Evolutionary conservation across 2,113 vertebrate genomes (phyloP).

Genomic region (Scomber japonicus): DNA sequence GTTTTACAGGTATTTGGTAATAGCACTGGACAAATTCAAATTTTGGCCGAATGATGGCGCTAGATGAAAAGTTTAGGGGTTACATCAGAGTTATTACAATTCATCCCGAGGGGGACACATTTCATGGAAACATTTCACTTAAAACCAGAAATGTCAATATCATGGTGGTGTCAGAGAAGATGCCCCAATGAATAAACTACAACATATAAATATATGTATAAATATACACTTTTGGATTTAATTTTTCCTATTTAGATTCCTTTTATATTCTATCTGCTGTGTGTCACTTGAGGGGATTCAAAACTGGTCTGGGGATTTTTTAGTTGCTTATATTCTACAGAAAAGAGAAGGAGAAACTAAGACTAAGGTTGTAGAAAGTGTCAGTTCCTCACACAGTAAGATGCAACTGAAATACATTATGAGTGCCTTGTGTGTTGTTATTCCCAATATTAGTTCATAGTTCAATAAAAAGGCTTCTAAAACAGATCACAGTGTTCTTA

Average conservation of each 20-base stretch:
- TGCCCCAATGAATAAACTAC: too few relatives aligned
- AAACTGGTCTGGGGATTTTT: not conserved
- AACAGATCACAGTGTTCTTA: not conserved
- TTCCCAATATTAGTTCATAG: slow-evolving; percentile 6
- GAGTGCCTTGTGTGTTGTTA: slow-evolving; percentile 2
- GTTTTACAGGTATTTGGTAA: too few relatives aligned
- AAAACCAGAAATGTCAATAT: too few relatives aligned
- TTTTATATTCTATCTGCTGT: not conserved
- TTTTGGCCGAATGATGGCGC: too few relatives aligned
- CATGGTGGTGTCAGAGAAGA: too few relatives aligned
- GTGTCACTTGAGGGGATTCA: not conserved
- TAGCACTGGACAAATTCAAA: too few relatives aligned
- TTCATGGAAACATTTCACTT: too few relatives aligned
- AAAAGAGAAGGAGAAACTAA: not conserved
- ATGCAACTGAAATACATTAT: not conserved
- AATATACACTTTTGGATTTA: too few relatives aligned
- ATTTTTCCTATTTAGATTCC: not conserved
- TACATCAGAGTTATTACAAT: too few relatives aligned
- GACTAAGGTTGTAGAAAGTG: not conserved
- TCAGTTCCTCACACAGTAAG: not conserved
- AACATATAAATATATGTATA: too few relatives aligned
- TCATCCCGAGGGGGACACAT: too few relatives aligned
- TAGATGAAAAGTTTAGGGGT: too few relatives aligned
- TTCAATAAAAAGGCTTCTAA: not conserved
- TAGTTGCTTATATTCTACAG: not conserved